Evolutionary conservation across 2,113 vertebrate species (phyloP).

Genomic region (Gopherus evgoodei): DNA sequence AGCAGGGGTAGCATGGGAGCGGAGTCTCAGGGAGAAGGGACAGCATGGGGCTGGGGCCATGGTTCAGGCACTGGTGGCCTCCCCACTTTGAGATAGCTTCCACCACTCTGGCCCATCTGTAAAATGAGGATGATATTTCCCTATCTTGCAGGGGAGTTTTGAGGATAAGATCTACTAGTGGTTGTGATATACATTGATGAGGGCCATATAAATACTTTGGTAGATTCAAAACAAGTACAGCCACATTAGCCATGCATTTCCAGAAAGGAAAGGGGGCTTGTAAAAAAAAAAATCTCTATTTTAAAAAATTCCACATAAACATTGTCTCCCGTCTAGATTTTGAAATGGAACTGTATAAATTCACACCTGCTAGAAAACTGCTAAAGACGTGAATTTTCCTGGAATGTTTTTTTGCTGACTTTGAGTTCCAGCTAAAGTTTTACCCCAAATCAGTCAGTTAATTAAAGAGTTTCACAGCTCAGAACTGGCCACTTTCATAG

Average conservation of each 20-base stretch:
- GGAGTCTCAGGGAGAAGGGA: no score
- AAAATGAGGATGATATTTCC: not conserved
- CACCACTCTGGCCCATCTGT: not conserved
- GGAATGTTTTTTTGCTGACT: constrained; percentile 16
- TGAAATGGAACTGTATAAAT: not conserved
- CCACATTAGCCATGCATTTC: not conserved
- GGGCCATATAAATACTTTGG: not conserved
- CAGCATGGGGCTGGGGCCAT: no score
- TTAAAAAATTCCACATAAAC: not conserved
- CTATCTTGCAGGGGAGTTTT: not conserved
- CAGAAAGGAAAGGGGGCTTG: not conserved
- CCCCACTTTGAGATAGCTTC: no score
- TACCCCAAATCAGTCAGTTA: constrained; percentile 54
- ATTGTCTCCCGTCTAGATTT: not conserved
- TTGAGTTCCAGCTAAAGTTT: constrained; percentile 56
- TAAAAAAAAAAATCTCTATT: not conserved
- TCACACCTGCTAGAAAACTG: constrained; percentile 61
- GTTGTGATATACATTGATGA: not conserved
- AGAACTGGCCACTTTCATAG: constrained; percentile 35
- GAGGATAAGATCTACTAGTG: not conserved
- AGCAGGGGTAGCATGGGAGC: no score
- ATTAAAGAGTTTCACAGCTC: not conserved
- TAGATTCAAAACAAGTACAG: not conserved
- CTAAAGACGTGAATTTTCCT: constrained; percentile 49
- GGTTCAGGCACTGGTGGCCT: no score